These are phyloP conservation scores for Drosophila nigritarsus DNA, from an alignment of 2,888 invertebrate species.

Conservation along the genomic window DNA sequence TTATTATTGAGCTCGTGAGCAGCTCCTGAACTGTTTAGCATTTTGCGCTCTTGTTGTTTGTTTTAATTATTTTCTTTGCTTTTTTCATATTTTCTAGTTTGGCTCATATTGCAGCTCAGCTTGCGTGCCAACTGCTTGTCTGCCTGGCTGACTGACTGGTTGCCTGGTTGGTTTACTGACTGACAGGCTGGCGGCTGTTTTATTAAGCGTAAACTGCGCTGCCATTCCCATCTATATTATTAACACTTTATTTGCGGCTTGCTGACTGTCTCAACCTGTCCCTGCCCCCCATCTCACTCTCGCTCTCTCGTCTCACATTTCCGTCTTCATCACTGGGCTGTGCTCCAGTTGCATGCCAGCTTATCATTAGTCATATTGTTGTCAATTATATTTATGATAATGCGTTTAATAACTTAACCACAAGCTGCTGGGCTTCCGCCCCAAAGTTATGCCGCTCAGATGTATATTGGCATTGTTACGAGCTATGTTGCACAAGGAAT, in stretches of 20 bases:
- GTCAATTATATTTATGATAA: conserved; percentile 81
- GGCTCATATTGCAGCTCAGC: conserved; percentile 47
- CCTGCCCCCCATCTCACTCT: neutral
- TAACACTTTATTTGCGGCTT: conserved; percentile 77
- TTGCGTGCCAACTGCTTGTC: conserved; percentile 63
- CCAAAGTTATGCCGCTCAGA: conserved; percentile 46
- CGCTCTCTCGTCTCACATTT: neutral
- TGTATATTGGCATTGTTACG: conserved; percentile 29
- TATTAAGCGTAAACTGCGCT: conserved; percentile 79
- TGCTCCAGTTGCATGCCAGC: conserved; percentile 74
- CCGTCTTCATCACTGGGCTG: conserved; percentile 33
- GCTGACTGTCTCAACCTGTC: conserved; percentile 20
- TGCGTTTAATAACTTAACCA: conserved; percentile 75
- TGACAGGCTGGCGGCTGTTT: conserved; percentile 59
- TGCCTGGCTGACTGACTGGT: conserved; percentile 33
- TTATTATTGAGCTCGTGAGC: conserved; percentile 14
- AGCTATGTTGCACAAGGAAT: conserved; percentile 42
- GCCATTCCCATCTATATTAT: conserved; percentile 79
- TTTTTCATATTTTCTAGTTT: conserved; percentile 51
- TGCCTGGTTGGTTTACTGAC: conserved; percentile 38
- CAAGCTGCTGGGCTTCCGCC: conserved; percentile 54
- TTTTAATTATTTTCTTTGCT: conserved; percentile 80
- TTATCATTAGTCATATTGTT: conserved; percentile 81
- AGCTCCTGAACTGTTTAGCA: conserved; percentile 63
- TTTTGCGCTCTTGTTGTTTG: conserved; percentile 81